These are phyloP conservation scores for Amazona vittata DNA, from an alignment of 2,113 vertebrate genomes.

Conservation along the genomic window DNA sequence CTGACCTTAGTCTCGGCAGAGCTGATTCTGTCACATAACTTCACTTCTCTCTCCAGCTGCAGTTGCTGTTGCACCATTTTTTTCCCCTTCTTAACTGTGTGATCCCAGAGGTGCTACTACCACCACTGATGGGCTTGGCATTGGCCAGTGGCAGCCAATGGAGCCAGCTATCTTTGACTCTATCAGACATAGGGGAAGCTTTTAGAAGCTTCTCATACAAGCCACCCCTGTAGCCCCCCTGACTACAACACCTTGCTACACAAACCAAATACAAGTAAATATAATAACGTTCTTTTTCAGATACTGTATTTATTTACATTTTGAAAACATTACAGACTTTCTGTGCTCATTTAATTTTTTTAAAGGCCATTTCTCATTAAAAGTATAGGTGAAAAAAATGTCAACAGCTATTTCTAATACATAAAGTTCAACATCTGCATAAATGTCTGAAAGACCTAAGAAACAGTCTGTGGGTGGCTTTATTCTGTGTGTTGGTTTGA, in stretches of 20 bases:
- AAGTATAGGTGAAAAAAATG: not conserved
- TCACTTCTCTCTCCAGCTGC: not conserved
- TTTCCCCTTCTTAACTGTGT: not conserved
- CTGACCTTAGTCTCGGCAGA: not conserved
- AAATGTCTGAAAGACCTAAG: conserved; percentile 39
- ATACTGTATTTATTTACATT: not conserved
- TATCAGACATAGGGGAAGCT: not conserved
- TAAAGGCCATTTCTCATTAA: conserved; percentile 3
- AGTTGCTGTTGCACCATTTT: not conserved
- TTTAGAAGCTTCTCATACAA: not conserved
- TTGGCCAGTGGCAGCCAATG: not conserved
- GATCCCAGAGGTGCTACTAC: not conserved
- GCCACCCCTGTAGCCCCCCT: not conserved
- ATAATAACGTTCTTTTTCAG: not conserved
- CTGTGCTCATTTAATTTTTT: not conserved
- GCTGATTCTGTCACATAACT: not conserved
- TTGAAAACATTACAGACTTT: not conserved
- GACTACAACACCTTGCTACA: not conserved
- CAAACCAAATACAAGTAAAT: not conserved
- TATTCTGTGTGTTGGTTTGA: not conserved
- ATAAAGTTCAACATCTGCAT: conserved; percentile 44
- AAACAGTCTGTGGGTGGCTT: conserved; percentile 45
- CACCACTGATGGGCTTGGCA: not conserved
- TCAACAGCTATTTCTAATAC: conserved; percentile 10
- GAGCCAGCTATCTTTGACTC: not conserved